Evolutionary conservation across 2,888 invertebrate genomes (phyloP).

Genomic region (Psococerastis gibbosa): DNA sequence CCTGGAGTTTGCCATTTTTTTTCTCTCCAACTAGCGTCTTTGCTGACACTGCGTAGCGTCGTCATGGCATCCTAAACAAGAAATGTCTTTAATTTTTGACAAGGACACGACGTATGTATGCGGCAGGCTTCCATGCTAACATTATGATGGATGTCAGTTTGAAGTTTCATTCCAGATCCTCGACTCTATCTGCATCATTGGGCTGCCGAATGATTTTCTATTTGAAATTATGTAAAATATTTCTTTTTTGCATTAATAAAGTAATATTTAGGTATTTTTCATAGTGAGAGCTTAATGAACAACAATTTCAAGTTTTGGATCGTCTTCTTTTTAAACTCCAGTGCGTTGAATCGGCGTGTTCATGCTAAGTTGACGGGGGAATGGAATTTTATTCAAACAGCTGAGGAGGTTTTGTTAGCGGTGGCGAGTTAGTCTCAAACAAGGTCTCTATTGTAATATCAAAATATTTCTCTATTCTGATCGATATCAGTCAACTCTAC

Average conservation of each 20-base stretch:
- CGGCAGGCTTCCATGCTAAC: too few relatives aligned
- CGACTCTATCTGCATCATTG: constrained; percentile 10
- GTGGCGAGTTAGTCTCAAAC: constrained; percentile 4
- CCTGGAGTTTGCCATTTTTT: too few relatives aligned
- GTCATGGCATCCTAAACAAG: too few relatives aligned
- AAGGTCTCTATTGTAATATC: constrained; percentile 11
- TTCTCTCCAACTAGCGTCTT: too few relatives aligned
- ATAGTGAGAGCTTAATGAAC: not conserved
- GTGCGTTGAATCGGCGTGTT: not conserved
- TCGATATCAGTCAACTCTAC: constrained; percentile 11
- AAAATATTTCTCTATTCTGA: constrained; percentile 11
- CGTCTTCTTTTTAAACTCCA: constrained; percentile 4
- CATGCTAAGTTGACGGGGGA: constrained; percentile 3
- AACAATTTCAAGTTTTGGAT: not conserved
- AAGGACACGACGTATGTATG: too few relatives aligned
- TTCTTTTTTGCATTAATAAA: constrained; percentile 11
- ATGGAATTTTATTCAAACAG: not conserved
- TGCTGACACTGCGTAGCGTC: too few relatives aligned
- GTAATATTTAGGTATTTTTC: constrained; percentile 1
- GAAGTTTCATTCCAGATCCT: too few relatives aligned
- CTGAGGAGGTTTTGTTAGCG: not conserved
- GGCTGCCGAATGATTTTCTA: constrained; percentile 6
- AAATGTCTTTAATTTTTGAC: too few relatives aligned
- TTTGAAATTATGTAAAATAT: constrained; percentile 10
- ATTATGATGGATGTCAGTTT: too few relatives aligned